Evolutionary conservation across 2,797 vertebrate species (phyloP).

Genomic region (Periophthalmus magnuspinnatus): DNA sequence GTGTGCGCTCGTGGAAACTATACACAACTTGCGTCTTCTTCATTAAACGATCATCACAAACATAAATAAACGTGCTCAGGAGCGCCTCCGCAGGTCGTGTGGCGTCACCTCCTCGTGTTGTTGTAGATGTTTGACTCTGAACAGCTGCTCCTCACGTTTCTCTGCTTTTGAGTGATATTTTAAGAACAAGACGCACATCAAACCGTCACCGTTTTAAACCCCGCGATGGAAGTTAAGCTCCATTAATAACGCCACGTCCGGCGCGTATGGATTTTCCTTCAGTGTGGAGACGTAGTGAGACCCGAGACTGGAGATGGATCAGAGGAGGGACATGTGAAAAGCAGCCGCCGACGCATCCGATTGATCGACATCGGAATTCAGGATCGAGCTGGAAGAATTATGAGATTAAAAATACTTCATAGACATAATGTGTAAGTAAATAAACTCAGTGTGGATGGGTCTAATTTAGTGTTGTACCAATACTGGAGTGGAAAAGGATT

Average conservation of each 20-base stretch:
- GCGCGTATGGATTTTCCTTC: slow-evolving; percentile 59
- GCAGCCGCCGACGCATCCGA: slow-evolving; percentile 18
- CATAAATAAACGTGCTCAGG: not conserved
- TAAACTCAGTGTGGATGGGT: not conserved
- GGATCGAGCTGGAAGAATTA: not conserved
- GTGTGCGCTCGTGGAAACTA: no score
- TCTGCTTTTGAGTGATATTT: slow-evolving; percentile 32
- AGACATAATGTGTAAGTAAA: not conserved
- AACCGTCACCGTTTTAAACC: slow-evolving; percentile 46
- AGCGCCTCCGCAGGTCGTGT: not conserved
- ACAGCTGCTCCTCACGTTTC: slow-evolving; percentile 20
- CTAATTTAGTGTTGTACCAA: not conserved
- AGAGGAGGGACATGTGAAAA: slow-evolving; percentile 33
- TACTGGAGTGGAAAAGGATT: not conserved
- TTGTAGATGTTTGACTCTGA: slow-evolving; percentile 12
- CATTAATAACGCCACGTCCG: slow-evolving; percentile 47
- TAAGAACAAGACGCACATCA: slow-evolving; percentile 38
- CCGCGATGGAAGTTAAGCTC: slow-evolving; percentile 54
- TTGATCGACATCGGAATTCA: slow-evolving; percentile 22
- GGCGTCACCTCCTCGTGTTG: not conserved
- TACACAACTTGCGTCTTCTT: no score
- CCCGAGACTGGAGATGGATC: slow-evolving; percentile 32
- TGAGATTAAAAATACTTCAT: no score
- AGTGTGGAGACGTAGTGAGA: slow-evolving; percentile 25
- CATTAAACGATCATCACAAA: not conserved